Evolutionary conservation across 2,888 invertebrate genomes (phyloP), one percentile per base, ranked within the genome.

Genomic region (Cataglyphis livida): DNA sequence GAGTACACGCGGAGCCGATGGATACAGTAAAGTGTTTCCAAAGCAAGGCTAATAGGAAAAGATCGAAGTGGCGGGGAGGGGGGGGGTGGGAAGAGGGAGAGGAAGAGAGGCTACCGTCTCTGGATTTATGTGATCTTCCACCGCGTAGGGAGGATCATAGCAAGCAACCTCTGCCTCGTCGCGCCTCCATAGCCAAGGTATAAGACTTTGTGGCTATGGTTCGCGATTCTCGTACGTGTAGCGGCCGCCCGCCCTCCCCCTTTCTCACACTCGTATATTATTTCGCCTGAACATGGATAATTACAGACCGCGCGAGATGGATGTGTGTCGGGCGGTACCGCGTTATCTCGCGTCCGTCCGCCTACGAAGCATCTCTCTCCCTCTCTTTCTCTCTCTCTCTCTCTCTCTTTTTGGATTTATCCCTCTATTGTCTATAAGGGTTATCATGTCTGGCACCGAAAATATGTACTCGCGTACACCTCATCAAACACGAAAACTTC

Each of bases 261-360:
- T 74, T 59, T 83, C 81, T 83, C 66, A 59, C 59, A 70, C 70
- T 79, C 83, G 78, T 68, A 76, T 57, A 75, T 66, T 68, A 76
- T 70, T 64, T 68, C 65, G 44, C 71, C 48, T 87, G 85, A 89
- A 91, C 91, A 88, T 86, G 88, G 92, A 92, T 93, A 94, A 94
- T 94, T 93, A 92, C 91, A 92, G 92, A 91, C 84, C 81, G 61
- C 75, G 81, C 66, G 91, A 91, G 92, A 93, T 93, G 91, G 93
- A 93, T 92, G 92, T 84, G 89, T 92, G 92, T 91, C 92, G 92
- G 92, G 89, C 91, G 90, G 90, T 81, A 83, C 89, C 84, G 86
- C 88, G 89, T 90, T 91, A 91, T 91, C 92, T 90, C 83, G 68
- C 84, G 89, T 84, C 83, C 79, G 85, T 87, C 90, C 92, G 91